phyloP scores from a whole-genome alignment of 2,888 invertebrate genomes.

The Stenotaenia linearis region DNA sequence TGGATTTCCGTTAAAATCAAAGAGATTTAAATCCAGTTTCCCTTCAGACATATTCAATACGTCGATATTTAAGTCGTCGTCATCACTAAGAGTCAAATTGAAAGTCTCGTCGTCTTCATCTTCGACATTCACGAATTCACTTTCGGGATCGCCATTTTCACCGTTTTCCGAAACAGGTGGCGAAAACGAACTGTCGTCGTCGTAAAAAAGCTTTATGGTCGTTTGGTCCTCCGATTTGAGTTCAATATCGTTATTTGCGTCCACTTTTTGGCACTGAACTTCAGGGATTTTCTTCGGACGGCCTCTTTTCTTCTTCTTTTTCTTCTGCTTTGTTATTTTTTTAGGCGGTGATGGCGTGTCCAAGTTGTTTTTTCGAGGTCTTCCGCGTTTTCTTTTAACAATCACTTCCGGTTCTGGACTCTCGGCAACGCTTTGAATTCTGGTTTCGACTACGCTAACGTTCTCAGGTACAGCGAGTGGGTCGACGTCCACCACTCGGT shows the following conservation, averaged over 20 bases:
- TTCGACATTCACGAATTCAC: background rate
- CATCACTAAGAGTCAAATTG: background rate
- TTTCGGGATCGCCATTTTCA: too few relatives aligned
- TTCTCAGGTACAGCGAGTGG: too few relatives aligned
- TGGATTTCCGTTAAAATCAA: background rate
- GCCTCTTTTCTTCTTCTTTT: background rate
- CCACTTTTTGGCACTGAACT: too few relatives aligned
- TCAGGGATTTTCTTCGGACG: background rate
- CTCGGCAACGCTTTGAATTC: too few relatives aligned
- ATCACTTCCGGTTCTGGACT: too few relatives aligned
- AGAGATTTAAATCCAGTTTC: background rate
- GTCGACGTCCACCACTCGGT: too few relatives aligned
- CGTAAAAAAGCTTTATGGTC: background rate
- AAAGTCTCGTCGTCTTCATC: background rate
- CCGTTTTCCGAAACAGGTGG: too few relatives aligned
- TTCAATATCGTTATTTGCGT: too few relatives aligned
- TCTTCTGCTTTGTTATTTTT: too few relatives aligned
- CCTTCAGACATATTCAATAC: background rate
- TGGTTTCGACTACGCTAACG: too few relatives aligned
- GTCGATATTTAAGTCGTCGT: background rate
- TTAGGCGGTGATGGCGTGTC: too few relatives aligned
- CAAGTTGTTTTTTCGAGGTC: background rate
- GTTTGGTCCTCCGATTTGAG: too few relatives aligned
- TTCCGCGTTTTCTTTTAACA: background rate
- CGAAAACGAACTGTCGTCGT: background rate